These are phyloP conservation scores for Volucella zonaria DNA, from an alignment of 2,888 invertebrate genomes.

Conservation along the genomic window DNA sequence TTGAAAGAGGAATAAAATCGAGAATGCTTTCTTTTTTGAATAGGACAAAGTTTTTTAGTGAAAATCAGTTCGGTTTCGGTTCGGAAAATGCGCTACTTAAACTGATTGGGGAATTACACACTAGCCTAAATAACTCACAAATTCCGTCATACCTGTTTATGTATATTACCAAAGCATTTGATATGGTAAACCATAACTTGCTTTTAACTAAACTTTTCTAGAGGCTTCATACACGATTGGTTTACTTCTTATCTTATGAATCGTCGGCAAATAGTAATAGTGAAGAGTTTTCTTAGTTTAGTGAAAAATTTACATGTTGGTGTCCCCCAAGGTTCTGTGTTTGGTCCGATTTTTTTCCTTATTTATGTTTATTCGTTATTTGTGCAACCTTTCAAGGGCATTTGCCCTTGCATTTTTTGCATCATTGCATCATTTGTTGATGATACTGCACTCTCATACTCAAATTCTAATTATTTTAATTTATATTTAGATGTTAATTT, in stretches of 20 bases:
- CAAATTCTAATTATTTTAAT: not conserved
- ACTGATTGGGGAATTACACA: constrained; percentile 25
- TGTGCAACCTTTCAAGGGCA: not conserved
- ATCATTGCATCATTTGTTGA: constrained; percentile 9
- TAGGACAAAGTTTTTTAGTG: constrained; percentile 16
- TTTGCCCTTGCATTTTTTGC: too few relatives aligned
- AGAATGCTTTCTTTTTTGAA: constrained; percentile 37
- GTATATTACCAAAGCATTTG: too few relatives aligned
- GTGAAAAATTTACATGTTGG: not conserved
- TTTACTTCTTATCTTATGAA: too few relatives aligned
- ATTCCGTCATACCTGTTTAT: not conserved
- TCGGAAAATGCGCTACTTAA: constrained; percentile 36
- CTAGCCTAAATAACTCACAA: constrained; percentile 16
- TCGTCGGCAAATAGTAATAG: too few relatives aligned
- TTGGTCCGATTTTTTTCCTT: not conserved
- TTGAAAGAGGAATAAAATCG: constrained; percentile 34
- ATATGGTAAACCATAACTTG: too few relatives aligned
- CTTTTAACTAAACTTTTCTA: too few relatives aligned
- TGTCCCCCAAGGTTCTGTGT: constrained; percentile 6
- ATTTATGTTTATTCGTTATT: not conserved
- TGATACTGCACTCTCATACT: constrained; percentile 3
- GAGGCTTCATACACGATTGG: too few relatives aligned
- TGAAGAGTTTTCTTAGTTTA: not conserved
- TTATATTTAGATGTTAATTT: not conserved
- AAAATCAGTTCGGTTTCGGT: constrained; percentile 28